These are phyloP conservation scores for Luidia sarsii DNA, from an alignment of 53 echinoderm and acorn worm genomes.

Conservation along the genomic window DNA sequence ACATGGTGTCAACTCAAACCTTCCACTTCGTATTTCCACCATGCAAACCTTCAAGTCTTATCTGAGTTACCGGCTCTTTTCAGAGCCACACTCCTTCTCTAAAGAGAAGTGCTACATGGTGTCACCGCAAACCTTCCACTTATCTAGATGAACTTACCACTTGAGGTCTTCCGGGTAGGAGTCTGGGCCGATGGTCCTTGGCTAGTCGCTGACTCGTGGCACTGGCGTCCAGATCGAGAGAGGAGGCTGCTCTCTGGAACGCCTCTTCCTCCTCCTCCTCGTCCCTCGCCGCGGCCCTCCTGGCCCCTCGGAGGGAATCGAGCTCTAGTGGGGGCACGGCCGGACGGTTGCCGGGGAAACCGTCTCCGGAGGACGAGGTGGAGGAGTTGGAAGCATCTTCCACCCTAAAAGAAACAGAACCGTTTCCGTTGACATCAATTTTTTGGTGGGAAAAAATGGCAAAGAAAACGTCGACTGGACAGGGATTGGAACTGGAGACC, in stretches of 20 bases:
- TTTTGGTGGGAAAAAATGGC: too few species aligned
- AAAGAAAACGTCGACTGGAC: too few species aligned
- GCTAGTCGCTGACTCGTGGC: background rate
- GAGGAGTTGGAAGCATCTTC: background rate
- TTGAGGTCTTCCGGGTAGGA: slow-evolving; percentile 14
- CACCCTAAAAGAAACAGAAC: background rate
- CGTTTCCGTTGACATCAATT: too few species aligned
- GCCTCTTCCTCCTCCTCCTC: slow-evolving; percentile 15
- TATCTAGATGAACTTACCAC: too few species aligned
- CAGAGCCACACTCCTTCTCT: too few species aligned
- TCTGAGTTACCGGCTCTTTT: too few species aligned
- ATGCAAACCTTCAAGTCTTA: too few species aligned
- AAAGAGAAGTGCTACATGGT: too few species aligned
- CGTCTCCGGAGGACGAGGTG: slow-evolving; percentile 17
- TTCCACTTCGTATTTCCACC: too few species aligned
- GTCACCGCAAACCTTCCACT: too few species aligned
- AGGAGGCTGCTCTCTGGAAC: slow-evolving; percentile 1
- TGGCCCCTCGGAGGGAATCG: background rate
- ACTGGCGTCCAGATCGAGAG: slow-evolving; percentile 1
- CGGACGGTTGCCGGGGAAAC: background rate
- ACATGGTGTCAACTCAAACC: too few species aligned
- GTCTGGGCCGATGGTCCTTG: background rate
- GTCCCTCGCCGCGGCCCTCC: background rate
- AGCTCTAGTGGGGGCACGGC: slow-evolving; percentile 40
- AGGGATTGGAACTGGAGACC: too few species aligned